Evolutionary conservation across 2,888 invertebrate genomes (phyloP).

Genomic region (Ornithoptera priamus): DNA sequence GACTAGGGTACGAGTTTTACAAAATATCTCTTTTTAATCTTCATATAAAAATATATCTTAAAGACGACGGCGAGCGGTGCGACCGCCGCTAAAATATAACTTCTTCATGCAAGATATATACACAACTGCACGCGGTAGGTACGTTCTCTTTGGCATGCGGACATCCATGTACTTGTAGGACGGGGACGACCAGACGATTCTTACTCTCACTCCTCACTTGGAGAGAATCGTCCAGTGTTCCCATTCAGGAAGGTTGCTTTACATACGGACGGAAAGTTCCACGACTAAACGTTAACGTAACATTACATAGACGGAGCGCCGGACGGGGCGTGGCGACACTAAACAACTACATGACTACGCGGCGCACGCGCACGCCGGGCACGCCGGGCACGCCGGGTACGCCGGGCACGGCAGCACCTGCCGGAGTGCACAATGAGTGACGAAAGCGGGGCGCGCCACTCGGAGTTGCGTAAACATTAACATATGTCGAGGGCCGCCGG

Average conservation of each 20-base stretch:
- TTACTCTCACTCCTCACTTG: too few relatives aligned
- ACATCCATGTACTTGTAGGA: not conserved
- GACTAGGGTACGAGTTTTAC: slow-evolving; percentile 60
- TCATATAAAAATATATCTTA: slow-evolving; percentile 40
- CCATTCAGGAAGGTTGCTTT: slow-evolving; percentile 6
- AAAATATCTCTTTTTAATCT: slow-evolving; percentile 34
- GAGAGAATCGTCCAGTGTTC: not conserved
- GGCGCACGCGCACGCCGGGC: slow-evolving; percentile 1
- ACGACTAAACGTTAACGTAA: slow-evolving; percentile 17
- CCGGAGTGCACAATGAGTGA: slow-evolving; percentile 24
- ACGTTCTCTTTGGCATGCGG: slow-evolving; percentile 55
- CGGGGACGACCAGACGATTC: too few relatives aligned
- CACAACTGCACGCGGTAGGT: slow-evolving; percentile 45
- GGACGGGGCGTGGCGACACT: slow-evolving; percentile 14
- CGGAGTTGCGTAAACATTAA: slow-evolving; percentile 41
- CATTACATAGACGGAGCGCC: slow-evolving; percentile 29
- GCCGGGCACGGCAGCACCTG: slow-evolving; percentile 20
- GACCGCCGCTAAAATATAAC: too few relatives aligned
- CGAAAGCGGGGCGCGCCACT: slow-evolving; percentile 27
- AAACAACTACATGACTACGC: slow-evolving; percentile 29
- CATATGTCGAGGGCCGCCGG: slow-evolving; percentile 37
- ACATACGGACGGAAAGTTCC: slow-evolving; percentile 32
- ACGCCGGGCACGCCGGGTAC: slow-evolving; percentile 20
- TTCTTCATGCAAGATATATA: slow-evolving; percentile 56
- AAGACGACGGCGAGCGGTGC: slow-evolving; percentile 48